Evolutionary conservation across 35 echinoderm and acorn worm species (phyloP).

Genomic region (Ophiothrix spiculata): DNA sequence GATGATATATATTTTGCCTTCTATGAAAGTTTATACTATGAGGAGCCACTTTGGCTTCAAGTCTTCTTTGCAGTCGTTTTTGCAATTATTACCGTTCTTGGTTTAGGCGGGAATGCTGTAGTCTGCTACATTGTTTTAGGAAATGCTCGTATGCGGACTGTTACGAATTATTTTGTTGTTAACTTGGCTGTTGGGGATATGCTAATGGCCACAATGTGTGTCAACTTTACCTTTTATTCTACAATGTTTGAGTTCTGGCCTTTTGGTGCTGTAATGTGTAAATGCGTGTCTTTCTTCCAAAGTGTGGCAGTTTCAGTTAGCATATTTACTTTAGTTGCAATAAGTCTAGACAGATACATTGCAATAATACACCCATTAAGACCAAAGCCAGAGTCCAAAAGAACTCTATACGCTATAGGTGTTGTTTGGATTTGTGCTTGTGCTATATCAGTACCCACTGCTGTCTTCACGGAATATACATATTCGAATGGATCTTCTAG

Average conservation of each 20-base stretch:
- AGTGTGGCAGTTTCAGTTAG: slow-evolving; percentile 90
- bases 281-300: slow-evolving; percentile 81
- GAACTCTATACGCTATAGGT: slow-evolving; percentile 52
- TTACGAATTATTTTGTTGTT: slow-evolving; percentile 97
- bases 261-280: slow-evolving; percentile 74
- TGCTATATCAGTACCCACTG: slow-evolving; percentile 60
- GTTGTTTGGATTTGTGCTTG: slow-evolving; percentile 78
- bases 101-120: slow-evolving; percentile 86
- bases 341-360: slow-evolving; percentile 91
- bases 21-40: slow-evolving; percentile 15
- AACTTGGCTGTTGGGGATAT: slow-evolving; percentile 87
- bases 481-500: slow-evolving; percentile 21
- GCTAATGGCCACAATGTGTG: slow-evolving; percentile 81
- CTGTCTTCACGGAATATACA: slow-evolving; percentile 50
- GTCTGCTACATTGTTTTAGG: slow-evolving; percentile 94
- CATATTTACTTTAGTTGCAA: slow-evolving; percentile 96
- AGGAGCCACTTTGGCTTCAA: slow-evolving; percentile 79
- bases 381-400: slow-evolving; percentile 56
- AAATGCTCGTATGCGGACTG: slow-evolving; percentile 86
- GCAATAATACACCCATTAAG: slow-evolving; percentile 93
- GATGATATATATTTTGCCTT: not conserved
- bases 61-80: slow-evolving; percentile 64
- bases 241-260: slow-evolving; percentile 79
- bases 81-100: slow-evolving; percentile 72
- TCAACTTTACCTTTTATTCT: slow-evolving; percentile 90